These are phyloP conservation scores for Carlito syrichta DNA, from an alignment of 2,113 vertebrate species.

Conservation along the genomic window DNA sequence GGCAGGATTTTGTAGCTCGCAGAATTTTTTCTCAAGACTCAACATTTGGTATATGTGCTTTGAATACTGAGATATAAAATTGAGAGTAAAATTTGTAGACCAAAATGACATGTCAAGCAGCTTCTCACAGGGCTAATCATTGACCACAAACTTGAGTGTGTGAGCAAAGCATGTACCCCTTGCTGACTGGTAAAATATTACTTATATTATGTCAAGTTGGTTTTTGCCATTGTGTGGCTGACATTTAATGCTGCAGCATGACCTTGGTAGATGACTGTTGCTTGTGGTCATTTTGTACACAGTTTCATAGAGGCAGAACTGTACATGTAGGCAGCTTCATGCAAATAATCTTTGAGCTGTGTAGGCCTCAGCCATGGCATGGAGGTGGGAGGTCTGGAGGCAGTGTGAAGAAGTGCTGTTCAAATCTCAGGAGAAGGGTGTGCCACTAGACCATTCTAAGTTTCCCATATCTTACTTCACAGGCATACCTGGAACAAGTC, in stretches of 20 bases:
- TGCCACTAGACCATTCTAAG: neutral
- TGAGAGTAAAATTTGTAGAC: neutral
- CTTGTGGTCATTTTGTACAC: neutral
- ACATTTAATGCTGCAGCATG: neutral
- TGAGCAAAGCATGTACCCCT: neutral
- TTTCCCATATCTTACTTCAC: neutral
- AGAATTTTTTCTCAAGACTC: neutral
- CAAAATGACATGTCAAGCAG: neutral
- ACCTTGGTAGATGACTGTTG: neutral
- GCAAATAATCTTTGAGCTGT: neutral
- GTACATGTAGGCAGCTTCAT: neutral
- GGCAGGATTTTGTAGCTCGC: neutral
- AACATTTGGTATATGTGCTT: neutral
- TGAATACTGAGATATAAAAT: neutral
- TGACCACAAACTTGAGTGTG: neutral
- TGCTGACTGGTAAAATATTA: neutral
- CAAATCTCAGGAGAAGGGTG: neutral
- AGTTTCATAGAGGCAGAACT: neutral
- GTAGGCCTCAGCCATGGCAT: neutral
- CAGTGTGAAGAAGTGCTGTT: accelerated
- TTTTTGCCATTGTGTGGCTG: neutral
- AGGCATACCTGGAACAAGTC: neutral
- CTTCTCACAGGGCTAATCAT: neutral
- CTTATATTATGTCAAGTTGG: too few species aligned
- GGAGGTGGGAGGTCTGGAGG: neutral